Conservation (phyloP, 2,113 vertebrate genomes). For the Tachycineta bicolor region DNA sequence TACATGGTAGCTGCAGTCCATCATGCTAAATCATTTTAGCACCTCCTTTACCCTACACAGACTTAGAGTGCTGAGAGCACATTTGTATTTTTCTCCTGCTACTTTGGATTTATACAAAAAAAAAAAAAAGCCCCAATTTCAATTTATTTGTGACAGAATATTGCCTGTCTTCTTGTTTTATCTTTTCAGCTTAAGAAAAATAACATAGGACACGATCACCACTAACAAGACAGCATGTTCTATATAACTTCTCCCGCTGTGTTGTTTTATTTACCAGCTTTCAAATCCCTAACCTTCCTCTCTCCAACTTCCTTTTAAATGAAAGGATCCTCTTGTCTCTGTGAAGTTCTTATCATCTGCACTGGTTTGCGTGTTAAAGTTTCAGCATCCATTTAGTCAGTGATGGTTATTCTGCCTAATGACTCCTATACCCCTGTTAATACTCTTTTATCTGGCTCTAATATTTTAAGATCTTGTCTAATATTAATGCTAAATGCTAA, state of each 20-base stretch:
- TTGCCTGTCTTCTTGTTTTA: slow-evolving; percentile 53
- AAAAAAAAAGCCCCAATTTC: slow-evolving; percentile 31
- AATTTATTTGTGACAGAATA: slow-evolving; percentile 51
- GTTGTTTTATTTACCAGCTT: slow-evolving; percentile 72
- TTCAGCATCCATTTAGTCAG: slow-evolving; percentile 51
- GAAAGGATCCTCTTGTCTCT: slow-evolving; percentile 59
- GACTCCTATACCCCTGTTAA: slow-evolving; percentile 55
- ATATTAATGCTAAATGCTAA: slow-evolving; percentile 63
- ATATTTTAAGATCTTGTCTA: slow-evolving; percentile 63
- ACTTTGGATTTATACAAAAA: slow-evolving; percentile 16
- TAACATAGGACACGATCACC: slow-evolving; percentile 35
- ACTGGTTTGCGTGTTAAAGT: slow-evolving; percentile 44
- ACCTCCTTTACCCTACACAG: not conserved
- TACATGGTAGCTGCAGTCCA: not conserved
- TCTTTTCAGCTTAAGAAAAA: slow-evolving; percentile 59
- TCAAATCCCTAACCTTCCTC: slow-evolving; percentile 63
- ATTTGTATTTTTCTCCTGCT: slow-evolving; percentile 16
- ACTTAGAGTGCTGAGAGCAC: not conserved
- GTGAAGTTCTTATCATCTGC: slow-evolving; percentile 53
- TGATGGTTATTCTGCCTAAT: slow-evolving; percentile 48
- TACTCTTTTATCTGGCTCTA: slow-evolving; percentile 57
- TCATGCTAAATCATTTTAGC: slow-evolving; percentile 18
- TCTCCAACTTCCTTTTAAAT: slow-evolving; percentile 65
- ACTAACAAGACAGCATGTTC: slow-evolving; percentile 54
- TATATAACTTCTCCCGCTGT: slow-evolving; percentile 27